These are phyloP conservation scores for Silurus meridionalis DNA, from an alignment of 2,113 vertebrate species.

Conservation along the genomic window DNA sequence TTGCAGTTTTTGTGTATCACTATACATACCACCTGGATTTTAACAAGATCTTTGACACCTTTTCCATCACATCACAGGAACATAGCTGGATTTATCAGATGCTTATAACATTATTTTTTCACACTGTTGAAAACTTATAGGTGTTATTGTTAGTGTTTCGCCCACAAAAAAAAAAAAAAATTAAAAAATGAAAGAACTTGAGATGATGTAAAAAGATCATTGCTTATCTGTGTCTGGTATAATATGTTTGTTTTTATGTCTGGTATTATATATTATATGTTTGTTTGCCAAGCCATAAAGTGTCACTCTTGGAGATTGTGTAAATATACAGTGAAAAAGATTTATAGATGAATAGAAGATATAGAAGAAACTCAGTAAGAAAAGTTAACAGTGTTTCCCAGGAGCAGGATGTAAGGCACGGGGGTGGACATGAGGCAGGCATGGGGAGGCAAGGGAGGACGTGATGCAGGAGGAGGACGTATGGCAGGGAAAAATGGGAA, in stretches of 20 bases:
- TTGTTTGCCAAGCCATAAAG: constrained; percentile 3
- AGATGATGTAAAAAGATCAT: neutral
- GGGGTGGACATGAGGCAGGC: neutral
- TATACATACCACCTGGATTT: neutral
- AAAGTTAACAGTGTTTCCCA: neutral
- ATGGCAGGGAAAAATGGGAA: neutral
- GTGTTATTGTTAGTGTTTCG: neutral
- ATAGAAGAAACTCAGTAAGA: neutral
- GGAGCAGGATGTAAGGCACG: neutral
- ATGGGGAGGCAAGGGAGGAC: neutral
- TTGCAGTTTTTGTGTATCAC: neutral
- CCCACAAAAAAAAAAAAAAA: neutral
- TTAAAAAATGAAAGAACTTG: neutral
- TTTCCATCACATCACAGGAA: constrained; percentile 9
- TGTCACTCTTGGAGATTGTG: neutral
- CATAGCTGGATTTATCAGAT: neutral
- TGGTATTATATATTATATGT: constrained; percentile 6
- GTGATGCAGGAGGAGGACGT: neutral
- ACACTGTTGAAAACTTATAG: neutral
- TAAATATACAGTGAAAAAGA: constrained; percentile 10
- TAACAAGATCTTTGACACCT: constrained; percentile 9
- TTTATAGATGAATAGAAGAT: neutral
- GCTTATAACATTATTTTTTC: neutral
- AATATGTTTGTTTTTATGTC: neutral
- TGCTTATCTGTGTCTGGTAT: constrained; percentile 14